Evolutionary conservation across 92 coral and sea anemone genomes (phyloP), one percentile per base, ranked within the genome.

Genomic region (Ricordea florida): DNA sequence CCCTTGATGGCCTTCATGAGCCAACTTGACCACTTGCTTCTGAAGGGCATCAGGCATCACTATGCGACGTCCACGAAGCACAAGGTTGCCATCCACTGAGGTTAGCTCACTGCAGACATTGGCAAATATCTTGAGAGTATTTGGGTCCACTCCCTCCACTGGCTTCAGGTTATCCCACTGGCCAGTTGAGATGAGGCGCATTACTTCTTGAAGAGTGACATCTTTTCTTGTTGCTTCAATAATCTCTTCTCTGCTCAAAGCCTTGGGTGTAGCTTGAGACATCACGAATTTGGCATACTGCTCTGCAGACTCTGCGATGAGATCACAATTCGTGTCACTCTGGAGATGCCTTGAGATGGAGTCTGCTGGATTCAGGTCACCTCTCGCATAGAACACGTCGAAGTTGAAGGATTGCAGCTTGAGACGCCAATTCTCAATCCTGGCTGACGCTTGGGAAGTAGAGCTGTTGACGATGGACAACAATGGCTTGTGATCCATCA

Each of bases 1-100:
- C 38, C 82, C 82, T 66, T 74, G 78, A 51, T 83, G 83, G 13
- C 89, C 83, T 40, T 83, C 83, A 65, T 83, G 83, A 64, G 74
- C 65, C 16, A 76, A 25, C 24, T 76, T 22, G 13, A 76, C 53
- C 6, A 33, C 74, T 20, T 57, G 56, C 40, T 33, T 63, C 50
- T 76, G 57, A 21, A 76, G 55, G 6, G 66, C 66, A 49, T 50
- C 52, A 26, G 74, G 66, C 7, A 76, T 14, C 10, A 76, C 83
- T 10, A 76, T 49, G 30, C 57, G 57, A 14, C 16, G 35, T 21
- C 73, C 74, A 33, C 74, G 48, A 28, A 60, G 50, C 10, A 76
- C 26, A 40, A 78, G 29, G 20, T 53, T 55, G 7, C 84, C 76
- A 43, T 66, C 69, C 45, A 78, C 76, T 25, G 76, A 56, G 15